phyloP scores from a whole-genome alignment of 2,113 vertebrate species.

The Cinclus cinclus region DNA sequence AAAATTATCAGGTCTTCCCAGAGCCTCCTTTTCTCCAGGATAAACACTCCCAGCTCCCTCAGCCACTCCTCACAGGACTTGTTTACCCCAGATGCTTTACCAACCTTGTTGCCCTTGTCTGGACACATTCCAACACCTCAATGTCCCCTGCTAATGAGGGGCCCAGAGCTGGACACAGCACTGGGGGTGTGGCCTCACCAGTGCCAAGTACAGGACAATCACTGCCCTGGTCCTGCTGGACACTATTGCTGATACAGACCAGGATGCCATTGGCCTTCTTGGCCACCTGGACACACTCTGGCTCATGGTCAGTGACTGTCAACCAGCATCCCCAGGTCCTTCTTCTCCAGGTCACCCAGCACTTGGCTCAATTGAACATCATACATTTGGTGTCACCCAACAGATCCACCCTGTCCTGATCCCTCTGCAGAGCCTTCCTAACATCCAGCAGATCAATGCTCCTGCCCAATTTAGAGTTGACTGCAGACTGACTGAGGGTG shows the following conservation, averaged over 20 bases:
- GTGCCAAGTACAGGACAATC: neutral
- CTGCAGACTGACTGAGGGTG: neutral
- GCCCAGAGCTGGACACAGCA: neutral
- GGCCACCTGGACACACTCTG: neutral
- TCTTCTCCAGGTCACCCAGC: neutral
- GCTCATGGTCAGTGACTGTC: neutral
- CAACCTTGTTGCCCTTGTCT: neutral
- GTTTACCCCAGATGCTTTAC: neutral
- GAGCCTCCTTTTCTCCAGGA: neutral
- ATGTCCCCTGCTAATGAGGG: accelerated
- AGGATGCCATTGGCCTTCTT: neutral
- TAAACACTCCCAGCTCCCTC: neutral
- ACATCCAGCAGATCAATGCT: neutral
- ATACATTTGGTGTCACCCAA: too few species aligned
- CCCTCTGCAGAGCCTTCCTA: neutral
- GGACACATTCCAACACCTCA: neutral
- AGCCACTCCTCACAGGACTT: accelerated
- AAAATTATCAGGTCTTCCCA: neutral
- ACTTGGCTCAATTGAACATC: neutral
- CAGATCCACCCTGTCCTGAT: neutral
- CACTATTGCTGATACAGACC: neutral
- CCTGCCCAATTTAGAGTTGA: neutral
- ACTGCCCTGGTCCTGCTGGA: neutral
- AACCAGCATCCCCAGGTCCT: neutral
- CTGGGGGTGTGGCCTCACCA: neutral